phyloP scores from a whole-genome alignment of 2,113 vertebrate species.

The Oreocharis arfaki region DNA sequence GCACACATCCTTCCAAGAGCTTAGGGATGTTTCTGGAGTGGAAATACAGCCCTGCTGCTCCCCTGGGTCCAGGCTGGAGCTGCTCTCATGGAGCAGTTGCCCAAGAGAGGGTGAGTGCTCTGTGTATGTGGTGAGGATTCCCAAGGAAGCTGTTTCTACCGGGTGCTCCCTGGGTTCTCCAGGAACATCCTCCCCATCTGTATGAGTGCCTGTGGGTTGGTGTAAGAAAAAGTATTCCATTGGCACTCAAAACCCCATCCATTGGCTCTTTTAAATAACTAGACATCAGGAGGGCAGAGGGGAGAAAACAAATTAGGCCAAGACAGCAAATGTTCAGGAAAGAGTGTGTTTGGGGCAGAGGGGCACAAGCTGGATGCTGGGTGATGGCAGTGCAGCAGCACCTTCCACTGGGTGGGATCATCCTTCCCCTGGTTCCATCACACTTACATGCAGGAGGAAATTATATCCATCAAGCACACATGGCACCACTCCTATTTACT shows the following conservation, averaged over 20 bases:
- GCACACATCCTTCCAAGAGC: background rate
- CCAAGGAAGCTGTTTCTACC: background rate
- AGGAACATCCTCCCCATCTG: background rate
- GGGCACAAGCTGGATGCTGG: background rate
- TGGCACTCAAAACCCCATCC: background rate
- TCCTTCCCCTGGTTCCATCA: background rate
- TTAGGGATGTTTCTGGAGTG: background rate
- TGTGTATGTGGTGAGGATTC: rapidly evolving
- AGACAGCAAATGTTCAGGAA: background rate
- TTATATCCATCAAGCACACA: background rate
- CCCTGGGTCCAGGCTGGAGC: background rate
- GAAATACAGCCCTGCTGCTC: background rate
- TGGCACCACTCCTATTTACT: background rate
- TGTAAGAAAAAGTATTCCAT: background rate
- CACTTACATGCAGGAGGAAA: background rate
- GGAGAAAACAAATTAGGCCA: background rate
- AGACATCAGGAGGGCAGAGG: background rate
- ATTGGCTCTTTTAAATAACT: background rate
- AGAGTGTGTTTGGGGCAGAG: background rate
- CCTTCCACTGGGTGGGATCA: background rate
- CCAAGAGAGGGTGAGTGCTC: background rate
- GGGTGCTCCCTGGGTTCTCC: background rate
- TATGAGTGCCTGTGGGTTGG: background rate
- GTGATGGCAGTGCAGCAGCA: background rate
- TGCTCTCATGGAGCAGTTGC: background rate